These are phyloP conservation scores for Bothrops alternatus DNA, from an alignment of 2,797 vertebrate species.

Conservation along the genomic window DNA sequence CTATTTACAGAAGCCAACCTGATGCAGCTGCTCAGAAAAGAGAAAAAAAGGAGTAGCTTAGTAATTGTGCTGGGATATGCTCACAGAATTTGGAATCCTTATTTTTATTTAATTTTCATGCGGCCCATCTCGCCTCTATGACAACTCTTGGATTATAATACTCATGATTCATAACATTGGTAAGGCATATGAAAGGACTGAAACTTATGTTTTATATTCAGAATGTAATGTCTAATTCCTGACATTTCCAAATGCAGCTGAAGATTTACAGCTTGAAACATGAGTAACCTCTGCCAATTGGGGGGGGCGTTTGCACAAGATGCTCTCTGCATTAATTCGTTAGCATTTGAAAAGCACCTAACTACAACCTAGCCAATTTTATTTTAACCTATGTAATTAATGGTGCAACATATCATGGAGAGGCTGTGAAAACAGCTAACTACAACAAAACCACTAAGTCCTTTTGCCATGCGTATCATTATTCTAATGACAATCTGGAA, in stretches of 20 bases:
- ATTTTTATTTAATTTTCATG: too few species aligned
- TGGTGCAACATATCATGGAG: background rate
- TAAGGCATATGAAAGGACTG: background rate
- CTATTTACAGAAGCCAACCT: background rate
- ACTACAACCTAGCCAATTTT: background rate
- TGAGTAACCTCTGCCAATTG: background rate
- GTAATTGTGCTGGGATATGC: background rate
- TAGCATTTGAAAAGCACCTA: background rate
- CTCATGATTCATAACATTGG: background rate
- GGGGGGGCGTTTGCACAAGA: background rate
- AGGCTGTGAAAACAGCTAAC: background rate
- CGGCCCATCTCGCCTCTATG: too few species aligned
- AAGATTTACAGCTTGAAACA: background rate
- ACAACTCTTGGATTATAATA: background rate
- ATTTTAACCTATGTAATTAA: background rate
- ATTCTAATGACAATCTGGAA: background rate
- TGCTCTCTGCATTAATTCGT: background rate
- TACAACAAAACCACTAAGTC: background rate
- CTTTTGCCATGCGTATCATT: background rate
- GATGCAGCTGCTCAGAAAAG: background rate
- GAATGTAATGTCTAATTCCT: background rate
- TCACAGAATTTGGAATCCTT: background rate
- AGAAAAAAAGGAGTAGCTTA: background rate
- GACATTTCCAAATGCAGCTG: background rate
- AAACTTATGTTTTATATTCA: background rate